Percentiles rank a stretch among this genome's conserved stretches.
Evolutionary conservation across 2,797 vertebrate genomes (phyloP).

Genomic region (Mormyrus hasselquistii): DNA sequence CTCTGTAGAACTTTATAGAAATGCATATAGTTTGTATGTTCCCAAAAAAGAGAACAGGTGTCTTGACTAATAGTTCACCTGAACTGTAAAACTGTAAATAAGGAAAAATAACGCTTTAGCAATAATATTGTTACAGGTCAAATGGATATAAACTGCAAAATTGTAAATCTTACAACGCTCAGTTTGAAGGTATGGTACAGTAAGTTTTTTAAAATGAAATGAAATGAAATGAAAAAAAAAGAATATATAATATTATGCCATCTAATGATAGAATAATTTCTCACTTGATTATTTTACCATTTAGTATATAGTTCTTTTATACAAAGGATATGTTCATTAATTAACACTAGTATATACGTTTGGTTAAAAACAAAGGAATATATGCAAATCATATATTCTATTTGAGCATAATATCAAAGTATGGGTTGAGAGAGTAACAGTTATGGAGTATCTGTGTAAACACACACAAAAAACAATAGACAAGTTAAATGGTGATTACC

Average conservation of each 20-base stretch:
- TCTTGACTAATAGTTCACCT: background rate
- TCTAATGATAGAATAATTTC: background rate
- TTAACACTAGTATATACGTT: background rate
- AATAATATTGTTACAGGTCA: background rate
- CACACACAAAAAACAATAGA: background rate
- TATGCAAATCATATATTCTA: background rate
- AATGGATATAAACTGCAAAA: background rate
- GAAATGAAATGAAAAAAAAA: too few species aligned
- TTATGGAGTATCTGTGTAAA: background rate
- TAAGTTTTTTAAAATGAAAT: background rate
- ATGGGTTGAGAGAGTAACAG: background rate
- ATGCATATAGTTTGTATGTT: background rate
- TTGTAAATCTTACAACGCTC: background rate
- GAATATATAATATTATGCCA: background rate
- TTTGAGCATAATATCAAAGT: background rate
- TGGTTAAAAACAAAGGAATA: background rate
- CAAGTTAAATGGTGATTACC: conserved; percentile 35
- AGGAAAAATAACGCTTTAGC: background rate
- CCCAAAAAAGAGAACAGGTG: background rate
- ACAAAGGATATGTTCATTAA: background rate
- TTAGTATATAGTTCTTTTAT: background rate
- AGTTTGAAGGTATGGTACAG: background rate
- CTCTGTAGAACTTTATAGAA: background rate
- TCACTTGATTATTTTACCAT: background rate
- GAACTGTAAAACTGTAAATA: background rate